A percentile compares a stretch with the other conserved stretches of the same genome.
Conservation (phyloP, 1,140 invertebrate genomes). For the Trypoxylus dichotomus region DNA sequence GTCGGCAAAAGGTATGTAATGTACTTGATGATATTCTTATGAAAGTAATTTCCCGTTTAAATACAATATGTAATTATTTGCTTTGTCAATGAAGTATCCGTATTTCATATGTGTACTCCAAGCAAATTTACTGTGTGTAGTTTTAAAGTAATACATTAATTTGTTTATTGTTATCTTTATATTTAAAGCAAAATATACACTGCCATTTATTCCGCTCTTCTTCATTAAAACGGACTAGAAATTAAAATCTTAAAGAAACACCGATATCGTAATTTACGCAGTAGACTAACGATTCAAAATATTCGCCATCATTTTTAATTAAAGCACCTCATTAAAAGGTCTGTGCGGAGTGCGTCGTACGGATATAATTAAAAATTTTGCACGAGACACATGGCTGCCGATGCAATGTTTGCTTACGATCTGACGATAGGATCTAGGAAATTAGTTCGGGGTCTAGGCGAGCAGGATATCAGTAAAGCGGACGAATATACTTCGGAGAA, state of each 20-base stretch:
- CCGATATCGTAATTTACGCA: background rate
- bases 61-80: too few relatives aligned
- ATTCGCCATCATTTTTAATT: slow-evolving; percentile 4
- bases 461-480: slow-evolving; percentile 4
- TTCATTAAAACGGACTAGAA: too few relatives aligned
- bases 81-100: too few relatives aligned
- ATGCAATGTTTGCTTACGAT: background rate
- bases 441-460: background rate
- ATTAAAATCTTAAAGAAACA: background rate
- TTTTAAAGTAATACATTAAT: too few relatives aligned
- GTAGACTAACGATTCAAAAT: background rate
- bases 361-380: slow-evolving; percentile 13
- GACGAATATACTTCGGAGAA: background rate
- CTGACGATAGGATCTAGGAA: slow-evolving; percentile 1
- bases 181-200: too few relatives aligned
- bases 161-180: too few relatives aligned
- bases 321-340: slow-evolving; percentile 6
- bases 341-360: background rate
- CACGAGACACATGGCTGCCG: slow-evolving; percentile 9
- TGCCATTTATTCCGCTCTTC: too few relatives aligned
- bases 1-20: too few relatives aligned
- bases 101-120: too few relatives aligned
- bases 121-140: too few relatives aligned
- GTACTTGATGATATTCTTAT: too few relatives aligned
- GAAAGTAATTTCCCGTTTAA: too few relatives aligned